Percentiles rank a stretch among this genome's conserved stretches.
phyloP scores from a whole-genome alignment of 2,888 invertebrate genomes.

The Lochmaea crataegi region DNA sequence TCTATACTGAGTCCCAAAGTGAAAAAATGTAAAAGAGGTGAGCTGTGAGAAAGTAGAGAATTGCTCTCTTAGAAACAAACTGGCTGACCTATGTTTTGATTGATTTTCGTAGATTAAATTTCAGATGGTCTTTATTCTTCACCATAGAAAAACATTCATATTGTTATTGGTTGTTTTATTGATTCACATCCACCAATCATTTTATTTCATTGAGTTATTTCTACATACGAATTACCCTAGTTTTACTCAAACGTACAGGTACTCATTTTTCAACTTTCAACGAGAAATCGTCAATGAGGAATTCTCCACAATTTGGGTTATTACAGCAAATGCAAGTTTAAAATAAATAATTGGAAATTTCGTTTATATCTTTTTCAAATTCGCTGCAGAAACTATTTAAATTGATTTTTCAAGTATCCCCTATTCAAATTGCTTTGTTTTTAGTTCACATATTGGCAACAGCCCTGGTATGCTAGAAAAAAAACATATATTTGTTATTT shows the following conservation, averaged over 20 bases:
- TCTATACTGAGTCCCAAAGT: slow-evolving; percentile 4
- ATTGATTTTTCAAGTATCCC: slow-evolving; percentile 6
- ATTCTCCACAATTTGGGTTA: slow-evolving; percentile 9
- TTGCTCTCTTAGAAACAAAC: background rate
- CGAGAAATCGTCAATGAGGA: too few relatives aligned
- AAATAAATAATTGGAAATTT: background rate
- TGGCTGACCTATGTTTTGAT: background rate
- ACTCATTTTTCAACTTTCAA: background rate
- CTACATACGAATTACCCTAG: background rate
- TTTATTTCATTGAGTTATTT: background rate
- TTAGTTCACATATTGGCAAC: slow-evolving; percentile 18
- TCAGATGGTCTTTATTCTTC: background rate
- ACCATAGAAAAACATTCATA: background rate
- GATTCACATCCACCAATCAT: background rate
- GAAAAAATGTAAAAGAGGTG: slow-evolving; percentile 29
- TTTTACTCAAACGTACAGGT: background rate
- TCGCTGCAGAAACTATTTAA: slow-evolving; percentile 10
- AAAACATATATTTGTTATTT: slow-evolving; percentile 1
- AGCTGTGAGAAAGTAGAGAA: slow-evolving; percentile 3
- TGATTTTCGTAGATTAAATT: background rate
- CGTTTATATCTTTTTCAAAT: background rate
- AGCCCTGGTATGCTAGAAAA: background rate
- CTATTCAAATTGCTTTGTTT: slow-evolving; percentile 13
- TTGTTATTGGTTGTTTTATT: background rate
- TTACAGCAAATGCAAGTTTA: slow-evolving; percentile 10